These are phyloP conservation scores for Lycocorax pyrrhopterus DNA, from an alignment of 2,113 vertebrate genomes.

Conservation along the genomic window DNA sequence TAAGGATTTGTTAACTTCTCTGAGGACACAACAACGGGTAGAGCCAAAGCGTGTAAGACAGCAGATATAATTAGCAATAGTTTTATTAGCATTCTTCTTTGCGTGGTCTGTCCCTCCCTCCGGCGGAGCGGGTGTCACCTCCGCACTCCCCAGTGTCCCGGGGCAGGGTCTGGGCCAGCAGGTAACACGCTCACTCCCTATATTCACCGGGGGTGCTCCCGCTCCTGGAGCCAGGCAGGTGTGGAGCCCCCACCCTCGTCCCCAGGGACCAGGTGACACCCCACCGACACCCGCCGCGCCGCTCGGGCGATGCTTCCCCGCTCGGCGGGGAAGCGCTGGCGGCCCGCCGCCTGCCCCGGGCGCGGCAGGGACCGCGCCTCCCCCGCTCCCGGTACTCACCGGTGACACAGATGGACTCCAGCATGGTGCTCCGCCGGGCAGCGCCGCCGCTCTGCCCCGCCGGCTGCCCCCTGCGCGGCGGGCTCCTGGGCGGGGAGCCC, in stretches of 20 bases:
- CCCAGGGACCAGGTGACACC: not conserved
- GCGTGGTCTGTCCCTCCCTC: not conserved
- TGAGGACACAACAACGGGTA: not conserved
- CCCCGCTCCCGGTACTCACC: slow-evolving; percentile 65
- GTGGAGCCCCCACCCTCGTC: not conserved
- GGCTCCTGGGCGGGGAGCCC: not conserved
- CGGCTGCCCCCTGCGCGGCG: not conserved
- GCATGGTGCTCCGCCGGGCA: slow-evolving; percentile 51
- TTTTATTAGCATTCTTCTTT: not conserved
- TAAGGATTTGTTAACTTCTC: not conserved
- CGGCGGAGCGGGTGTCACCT: not conserved
- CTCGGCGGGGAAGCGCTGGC: not conserved
- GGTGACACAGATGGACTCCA: slow-evolving; percentile 78
- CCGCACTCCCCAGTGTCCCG: not conserved
- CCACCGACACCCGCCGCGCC: not conserved
- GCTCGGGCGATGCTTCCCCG: not conserved
- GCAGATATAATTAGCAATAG: fast-evolving
- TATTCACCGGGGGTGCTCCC: fast-evolving
- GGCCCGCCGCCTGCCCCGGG: not conserved
- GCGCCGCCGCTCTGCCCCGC: not conserved
- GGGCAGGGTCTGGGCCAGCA: not conserved
- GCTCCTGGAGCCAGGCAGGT: not conserved
- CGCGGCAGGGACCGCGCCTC: not conserved
- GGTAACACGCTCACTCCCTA: not conserved
- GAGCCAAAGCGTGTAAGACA: not conserved